Evolutionary conservation across 2,797 vertebrate species (phyloP), one percentile per base, ranked within the genome.

Genomic region (Allochrocebus solatus): DNA sequence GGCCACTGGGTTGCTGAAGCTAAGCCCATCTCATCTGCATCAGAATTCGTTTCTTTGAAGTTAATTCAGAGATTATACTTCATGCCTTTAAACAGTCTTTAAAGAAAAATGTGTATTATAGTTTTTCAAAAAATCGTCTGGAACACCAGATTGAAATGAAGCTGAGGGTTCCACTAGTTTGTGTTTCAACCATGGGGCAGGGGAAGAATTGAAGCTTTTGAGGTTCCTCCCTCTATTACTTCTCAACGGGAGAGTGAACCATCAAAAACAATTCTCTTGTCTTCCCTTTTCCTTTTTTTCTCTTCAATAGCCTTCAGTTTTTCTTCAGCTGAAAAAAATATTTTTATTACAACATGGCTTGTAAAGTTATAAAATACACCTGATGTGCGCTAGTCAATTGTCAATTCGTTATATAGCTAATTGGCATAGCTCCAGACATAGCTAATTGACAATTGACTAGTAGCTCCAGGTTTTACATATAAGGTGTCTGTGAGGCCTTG

Each of bases 21-120:
- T 88, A 55, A 95, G 72, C 21, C 41, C 26, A 14, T 59, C 91
- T 97, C 97, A 93, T 97, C 97, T 93, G 17, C 84, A 95, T 95
- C 78, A 75, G 95, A 80, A 78, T 97, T 96, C 83, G 92, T 96
- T 55, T 78, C 98, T 98, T 98, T 97, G 95, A 97, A 98, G 96
- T 97, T 88, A 84, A 95, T 93, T 72, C 61, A 59, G 33, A 89
- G 79, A 97, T 95, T 96, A 97, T 89, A 94, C 92, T 96, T 95
- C 76, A 84, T 84, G 94, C 81, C 84, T 97, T 95, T 95, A 92
- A 75, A 97, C 24, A 97, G 88, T 84, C 30, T 98, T 96, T 91
- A 94, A 95, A 97, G 95, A 88, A 53, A 87, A 95, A 93, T 84
- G 82, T 89, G 70, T 11, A 89, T 0, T 96, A 46, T 85, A 95